Evolutionary conservation across 2,888 invertebrate genomes (phyloP).

Genomic region (Amphiduros pacificus): DNA sequence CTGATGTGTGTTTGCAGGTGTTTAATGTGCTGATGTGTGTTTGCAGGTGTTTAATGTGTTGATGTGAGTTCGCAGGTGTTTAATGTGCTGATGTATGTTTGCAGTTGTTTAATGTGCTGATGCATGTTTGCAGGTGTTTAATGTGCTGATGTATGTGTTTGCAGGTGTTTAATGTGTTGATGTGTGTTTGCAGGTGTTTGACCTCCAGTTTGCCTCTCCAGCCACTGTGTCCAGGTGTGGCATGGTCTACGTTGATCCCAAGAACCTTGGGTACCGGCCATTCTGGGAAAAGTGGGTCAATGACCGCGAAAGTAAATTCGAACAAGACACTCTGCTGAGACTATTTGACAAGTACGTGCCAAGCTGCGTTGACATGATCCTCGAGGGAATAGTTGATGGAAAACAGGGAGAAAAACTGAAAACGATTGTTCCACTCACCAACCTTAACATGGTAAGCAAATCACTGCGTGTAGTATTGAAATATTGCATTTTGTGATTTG

Average conservation of each 20-base stretch:
- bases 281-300: slow-evolving; percentile 82
- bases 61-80: too few species aligned
- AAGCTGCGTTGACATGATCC: slow-evolving; percentile 71
- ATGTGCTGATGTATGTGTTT: background rate
- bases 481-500: too few species aligned
- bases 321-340: slow-evolving; percentile 36
- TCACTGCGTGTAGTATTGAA: background rate
- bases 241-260: slow-evolving; percentile 92
- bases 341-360: slow-evolving; percentile 79
- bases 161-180: too few species aligned
- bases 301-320: slow-evolving; percentile 38
- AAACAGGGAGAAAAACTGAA: slow-evolving; percentile 70
- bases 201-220: slow-evolving; percentile 86
- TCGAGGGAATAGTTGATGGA: slow-evolving; percentile 73
- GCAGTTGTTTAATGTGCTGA: background rate
- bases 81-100: background rate
- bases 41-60: too few species aligned
- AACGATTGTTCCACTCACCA: slow-evolving; percentile 81
- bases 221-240: slow-evolving; percentile 91
- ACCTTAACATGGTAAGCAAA: slow-evolving; percentile 75
- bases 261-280: slow-evolving; percentile 83
- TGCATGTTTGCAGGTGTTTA: background rate
- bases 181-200: slow-evolving; percentile 83
- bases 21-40: background rate
- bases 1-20: background rate